Evolutionary conservation across 1,140 invertebrate species (phyloP), one percentile per base, ranked within the genome.

Genomic region (Tenebrio molitor): DNA sequence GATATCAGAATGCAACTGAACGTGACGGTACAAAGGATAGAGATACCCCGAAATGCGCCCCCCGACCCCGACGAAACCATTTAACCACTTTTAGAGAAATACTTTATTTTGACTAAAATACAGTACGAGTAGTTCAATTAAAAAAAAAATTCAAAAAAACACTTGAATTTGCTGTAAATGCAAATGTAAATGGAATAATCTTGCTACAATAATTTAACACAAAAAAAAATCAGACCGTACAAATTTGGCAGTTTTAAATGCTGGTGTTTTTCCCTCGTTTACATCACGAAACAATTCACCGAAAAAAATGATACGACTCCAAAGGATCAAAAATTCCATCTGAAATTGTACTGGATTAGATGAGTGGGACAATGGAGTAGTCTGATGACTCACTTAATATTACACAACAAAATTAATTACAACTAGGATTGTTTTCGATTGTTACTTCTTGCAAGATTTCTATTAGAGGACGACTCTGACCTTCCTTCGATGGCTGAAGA

Each of bases 1-100:
- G 85, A 87, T 69, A 83, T 87, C 7, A 80, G 85, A 15, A 81
- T 86, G 76, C 85, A 86, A 72, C 82, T 87, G 8, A 85, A 87
- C 73, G 84, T 87, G 16, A 86, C 85, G 44, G 82, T 87, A 44
- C 83, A 86, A 63, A 77, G 78, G 62, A 75, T 80, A 8, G 73
- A 76, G 6, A 71, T 76, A 42, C 68, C 73, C 1, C 50, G 72
- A 14, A 33, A 10, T 1, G 46, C 69, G 5, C 15, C 58, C 3
- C 58, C 66, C 29, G 25, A 41, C 7, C 39, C 42, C 10, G 42
- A 44, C 53, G 36, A 63, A 65, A 34, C 34, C 29, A 44, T 6
- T 66, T 42, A 41, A 41, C 3, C 36, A 39, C n/a, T 5, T 39
- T 36, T 65, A 66, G 19, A 44, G 64, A 66, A 66, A 66, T 66